Base-by-base conservation (phyloP, 2,888 invertebrate genomes). In the Hyppa rectilinea region DNA sequence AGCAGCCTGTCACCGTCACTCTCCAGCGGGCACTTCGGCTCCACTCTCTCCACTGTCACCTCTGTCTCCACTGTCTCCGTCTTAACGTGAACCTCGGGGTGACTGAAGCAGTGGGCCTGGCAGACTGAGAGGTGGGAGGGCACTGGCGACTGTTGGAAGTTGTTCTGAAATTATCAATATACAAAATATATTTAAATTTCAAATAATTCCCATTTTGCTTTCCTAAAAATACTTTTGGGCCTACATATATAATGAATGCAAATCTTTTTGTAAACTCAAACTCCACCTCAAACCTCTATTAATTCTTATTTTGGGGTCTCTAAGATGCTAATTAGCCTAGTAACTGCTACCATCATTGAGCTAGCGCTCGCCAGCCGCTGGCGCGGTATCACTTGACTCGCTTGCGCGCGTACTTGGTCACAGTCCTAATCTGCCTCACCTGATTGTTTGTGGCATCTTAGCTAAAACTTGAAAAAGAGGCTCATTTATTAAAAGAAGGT, bases 11-110 rank as follows among this genome's bases (percentile, higher is more conserved):
- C 53, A 2, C 0, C 14, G 10, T 70, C 76, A 7, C 23, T 5
- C 29, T 68, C 74, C 0, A 29, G 17, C 0, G 26, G 5, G 7
- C 31, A 14, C 10, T 31, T 10, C 0, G 26, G 17, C 0, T 72
- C 73, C n/a, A n/a, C n/a, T n/a, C 0, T 65, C 60, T n/a, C n/a
- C n/a, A n/a, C n/a, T 2, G 76, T 4, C 10, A 86, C 87, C 59
- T n/a, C n/a, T n/a, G 1, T 65, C 60, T n/a, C n/a, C n/a, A n/a
- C n/a, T 2, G 76, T 4, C 10, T 86, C 87, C 59, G 10, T 80
- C 75, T 52, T 81, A 4, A 52, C 65, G 34, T 17, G 0, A 0
- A 9, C 1, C 29, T 65, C 43, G 0, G 72, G 68, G 38, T 52
- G 68, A 0, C 58, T 56, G 10, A 9, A 29, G 38, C 56, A 62